phyloP scores from a whole-genome alignment of 2,797 vertebrate species.

The Menidia menidia region DNA sequence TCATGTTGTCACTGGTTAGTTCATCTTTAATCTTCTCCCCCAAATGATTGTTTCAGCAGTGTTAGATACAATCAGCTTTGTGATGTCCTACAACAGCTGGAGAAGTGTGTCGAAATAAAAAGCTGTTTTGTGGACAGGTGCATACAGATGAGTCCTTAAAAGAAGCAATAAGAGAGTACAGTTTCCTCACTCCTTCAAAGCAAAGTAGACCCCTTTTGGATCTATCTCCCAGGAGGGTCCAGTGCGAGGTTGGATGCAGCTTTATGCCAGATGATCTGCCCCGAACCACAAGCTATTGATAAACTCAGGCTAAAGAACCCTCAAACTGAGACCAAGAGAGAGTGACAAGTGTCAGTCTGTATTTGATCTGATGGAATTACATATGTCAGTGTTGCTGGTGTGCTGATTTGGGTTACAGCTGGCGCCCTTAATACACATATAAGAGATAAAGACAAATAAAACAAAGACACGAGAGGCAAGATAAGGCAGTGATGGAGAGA shows the following conservation, averaged over 20 bases:
- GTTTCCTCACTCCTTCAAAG: constrained; percentile 72
- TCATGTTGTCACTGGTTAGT: neutral
- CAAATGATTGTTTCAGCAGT: constrained; percentile 15
- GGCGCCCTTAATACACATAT: constrained; percentile 28
- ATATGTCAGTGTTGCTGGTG: constrained; percentile 34
- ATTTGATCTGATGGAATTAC: constrained; percentile 52
- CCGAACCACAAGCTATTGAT: constrained; percentile 72
- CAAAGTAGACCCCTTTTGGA: constrained; percentile 57
- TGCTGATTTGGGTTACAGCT: constrained; percentile 52
- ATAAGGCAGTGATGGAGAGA: neutral
- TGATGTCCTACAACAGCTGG: constrained; percentile 61
- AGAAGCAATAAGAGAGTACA: constrained; percentile 32
- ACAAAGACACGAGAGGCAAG: neutral
- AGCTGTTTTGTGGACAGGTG: neutral
- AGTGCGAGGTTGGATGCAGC: constrained; percentile 30
- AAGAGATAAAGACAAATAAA: constrained; percentile 12
- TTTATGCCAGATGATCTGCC: constrained; percentile 52
- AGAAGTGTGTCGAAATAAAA: constrained; percentile 52
- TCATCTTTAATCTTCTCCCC: too few relatives aligned
- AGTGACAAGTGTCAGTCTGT: constrained; percentile 32
- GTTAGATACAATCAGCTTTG: constrained; percentile 71
- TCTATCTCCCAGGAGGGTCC: constrained; percentile 11
- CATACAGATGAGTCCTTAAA: constrained; percentile 35
- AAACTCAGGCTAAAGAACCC: constrained; percentile 56
- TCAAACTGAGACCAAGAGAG: constrained; percentile 15